Base-by-base conservation (phyloP, 2,888 invertebrate genomes). In the Mycalesis mineus region DNA sequence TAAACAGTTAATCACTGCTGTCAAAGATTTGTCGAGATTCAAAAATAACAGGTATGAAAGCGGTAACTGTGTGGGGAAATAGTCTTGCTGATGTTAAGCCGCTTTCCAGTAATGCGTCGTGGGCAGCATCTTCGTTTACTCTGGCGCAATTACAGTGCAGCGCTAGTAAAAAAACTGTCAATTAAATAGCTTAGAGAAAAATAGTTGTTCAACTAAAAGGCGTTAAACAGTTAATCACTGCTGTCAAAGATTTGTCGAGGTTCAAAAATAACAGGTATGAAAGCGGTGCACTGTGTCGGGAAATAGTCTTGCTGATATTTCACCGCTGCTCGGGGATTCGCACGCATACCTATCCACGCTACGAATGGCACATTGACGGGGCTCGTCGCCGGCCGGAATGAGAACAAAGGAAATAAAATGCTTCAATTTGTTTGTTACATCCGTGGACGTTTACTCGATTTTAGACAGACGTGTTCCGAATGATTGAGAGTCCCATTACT, bases 161-260 rank as follows among this genome's bases (percentile, higher is more conserved):
- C 2, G 2, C 5, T 22, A 22, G 22, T 9, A 33, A 33, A 33
- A 29, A 4, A 29, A 29, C 29, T 33, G 33, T 33, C 3, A 7
- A 33, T 33, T 33, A 33, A 3, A 9, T 33, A 7, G 8, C 29
- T 9, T 6, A 7, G 2, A 7, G 33, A 6, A 33, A 33, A 36
- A 36, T 11, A 1, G 11, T 36, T 11, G 11, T 36, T 11, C 9
- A 36, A 11, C 36, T 36, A 39, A 17, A 7, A 28, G 9, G 42
- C 42, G 22, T 36, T n/a, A 87, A 85, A 85, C 85, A 84, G 84
- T n/a, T n/a, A 86, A 82, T 77, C 76, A 75, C 71, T 72, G 68
- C 36, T 36, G 36, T 36, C 36, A 11, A 1, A 11, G 4, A 36
- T 36, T 11, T 73, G 36, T 36, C 45, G 57, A 31, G 51, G 39